Conservation (phyloP, 2,113 vertebrate species). For the Podarcis raffonei region DNA sequence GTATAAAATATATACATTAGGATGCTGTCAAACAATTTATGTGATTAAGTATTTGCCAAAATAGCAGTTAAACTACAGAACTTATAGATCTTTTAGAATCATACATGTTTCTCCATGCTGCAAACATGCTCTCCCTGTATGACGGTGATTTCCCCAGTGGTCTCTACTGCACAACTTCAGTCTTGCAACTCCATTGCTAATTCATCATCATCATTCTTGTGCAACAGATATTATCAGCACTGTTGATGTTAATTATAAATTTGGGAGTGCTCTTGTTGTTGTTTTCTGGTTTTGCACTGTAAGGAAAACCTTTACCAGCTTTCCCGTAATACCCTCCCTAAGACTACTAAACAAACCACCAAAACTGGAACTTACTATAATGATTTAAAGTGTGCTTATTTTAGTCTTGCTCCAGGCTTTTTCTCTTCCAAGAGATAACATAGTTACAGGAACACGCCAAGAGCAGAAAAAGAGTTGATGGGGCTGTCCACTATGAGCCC, state of each 20-base stretch:
- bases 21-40: neutral
- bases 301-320: neutral
- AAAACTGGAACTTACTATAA: neutral
- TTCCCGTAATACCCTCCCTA: neutral
- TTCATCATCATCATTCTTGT: neutral
- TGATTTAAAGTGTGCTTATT: neutral
- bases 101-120: neutral
- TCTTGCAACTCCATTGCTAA: neutral
- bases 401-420: neutral
- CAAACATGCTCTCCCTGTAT: neutral
- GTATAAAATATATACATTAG: neutral
- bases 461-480: too few relatives aligned
- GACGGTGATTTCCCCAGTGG: neutral
- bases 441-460: neutral
- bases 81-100: neutral
- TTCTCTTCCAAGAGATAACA: neutral
- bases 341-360: neutral
- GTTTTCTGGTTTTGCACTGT: neutral
- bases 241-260: conserved; percentile 1
- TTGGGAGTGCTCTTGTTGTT: neutral
- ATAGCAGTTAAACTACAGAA: neutral
- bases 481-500: too few relatives aligned
- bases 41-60: neutral
- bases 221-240: neutral
- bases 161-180: neutral